phyloP scores from a whole-genome alignment of 1,140 invertebrate species.

The Conus ventricosus region DNA sequence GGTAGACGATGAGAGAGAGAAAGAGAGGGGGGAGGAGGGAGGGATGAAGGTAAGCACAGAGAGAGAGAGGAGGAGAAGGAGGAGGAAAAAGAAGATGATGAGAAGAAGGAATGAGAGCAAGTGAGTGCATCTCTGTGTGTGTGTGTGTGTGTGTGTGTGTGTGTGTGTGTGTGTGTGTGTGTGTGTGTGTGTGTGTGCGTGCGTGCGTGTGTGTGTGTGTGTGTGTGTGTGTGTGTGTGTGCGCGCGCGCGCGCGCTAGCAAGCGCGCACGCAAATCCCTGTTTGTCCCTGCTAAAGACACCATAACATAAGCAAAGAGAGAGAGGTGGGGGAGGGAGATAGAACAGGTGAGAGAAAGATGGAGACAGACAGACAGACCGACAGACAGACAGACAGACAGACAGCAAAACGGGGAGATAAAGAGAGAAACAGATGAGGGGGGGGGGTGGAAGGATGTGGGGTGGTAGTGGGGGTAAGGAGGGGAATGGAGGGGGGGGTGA shows the following conservation, averaged over 20 bases:
- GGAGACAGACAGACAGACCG: not conserved
- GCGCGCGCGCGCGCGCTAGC: too few relatives aligned
- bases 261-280: too few relatives aligned
- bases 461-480: not conserved
- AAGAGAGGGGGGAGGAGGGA: not conserved
- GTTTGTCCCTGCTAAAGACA: too few relatives aligned
- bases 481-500: not conserved
- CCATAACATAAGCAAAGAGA: not conserved
- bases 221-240: too few relatives aligned
- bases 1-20: not conserved
- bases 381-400: not conserved
- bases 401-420: too few relatives aligned
- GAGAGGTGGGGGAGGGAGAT: constrained; percentile 8
- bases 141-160: too few relatives aligned
- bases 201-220: too few relatives aligned
- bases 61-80: not conserved
- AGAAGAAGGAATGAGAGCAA: not conserved
- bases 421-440: too few relatives aligned
- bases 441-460: too few relatives aligned
- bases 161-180: too few relatives aligned
- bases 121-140: not conserved
- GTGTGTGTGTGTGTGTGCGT: too few relatives aligned
- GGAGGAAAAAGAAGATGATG: not conserved
- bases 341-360: not conserved
- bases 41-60: not conserved